Evolutionary conservation across 2,797 vertebrate genomes (phyloP).

Genomic region (Denticeps clupeoides): DNA sequence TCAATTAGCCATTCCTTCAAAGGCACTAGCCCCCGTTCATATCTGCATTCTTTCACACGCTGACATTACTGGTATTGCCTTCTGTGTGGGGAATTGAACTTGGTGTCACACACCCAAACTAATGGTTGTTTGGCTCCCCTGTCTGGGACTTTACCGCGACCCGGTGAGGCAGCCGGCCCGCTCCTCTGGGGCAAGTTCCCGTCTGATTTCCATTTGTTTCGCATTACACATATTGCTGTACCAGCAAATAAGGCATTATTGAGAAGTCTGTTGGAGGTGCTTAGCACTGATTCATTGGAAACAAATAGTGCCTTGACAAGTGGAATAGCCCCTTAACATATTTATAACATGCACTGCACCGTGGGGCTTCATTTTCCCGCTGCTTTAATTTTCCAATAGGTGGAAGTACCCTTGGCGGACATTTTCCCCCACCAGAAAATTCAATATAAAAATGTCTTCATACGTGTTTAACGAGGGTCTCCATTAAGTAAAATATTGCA

Average conservation of each 20-base stretch:
- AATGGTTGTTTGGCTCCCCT: constrained; percentile 13
- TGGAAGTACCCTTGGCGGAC: not conserved
- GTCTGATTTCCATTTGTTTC: constrained; percentile 26
- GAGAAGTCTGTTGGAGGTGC: constrained; percentile 21
- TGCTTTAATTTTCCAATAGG: constrained; percentile 16
- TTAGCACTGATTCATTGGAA: constrained; percentile 28
- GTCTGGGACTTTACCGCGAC: not conserved
- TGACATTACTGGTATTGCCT: not conserved
- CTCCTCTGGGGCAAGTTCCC: constrained; percentile 8
- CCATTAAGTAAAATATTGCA: constrained; percentile 9
- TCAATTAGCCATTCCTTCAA: too few relatives aligned
- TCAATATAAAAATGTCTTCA: constrained; percentile 15
- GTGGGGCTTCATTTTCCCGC: constrained; percentile 10
- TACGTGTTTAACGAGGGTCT: constrained; percentile 12
- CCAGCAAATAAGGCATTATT: constrained; percentile 25
- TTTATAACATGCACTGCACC: constrained; percentile 16
- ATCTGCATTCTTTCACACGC: not conserved
- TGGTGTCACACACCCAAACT: constrained; percentile 1
- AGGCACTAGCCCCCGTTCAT: too few relatives aligned
- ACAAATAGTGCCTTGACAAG: constrained; percentile 15
- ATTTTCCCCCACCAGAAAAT: constrained; percentile 1
- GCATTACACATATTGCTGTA: constrained; percentile 21
- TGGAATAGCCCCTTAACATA: constrained; percentile 22
- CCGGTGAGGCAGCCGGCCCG: not conserved
- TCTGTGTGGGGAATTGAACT: not conserved